Evolutionary conservation across 2,797 vertebrate species (phyloP), one percentile per base, ranked within the genome.

Genomic region (Pempheris klunzingeri): DNA sequence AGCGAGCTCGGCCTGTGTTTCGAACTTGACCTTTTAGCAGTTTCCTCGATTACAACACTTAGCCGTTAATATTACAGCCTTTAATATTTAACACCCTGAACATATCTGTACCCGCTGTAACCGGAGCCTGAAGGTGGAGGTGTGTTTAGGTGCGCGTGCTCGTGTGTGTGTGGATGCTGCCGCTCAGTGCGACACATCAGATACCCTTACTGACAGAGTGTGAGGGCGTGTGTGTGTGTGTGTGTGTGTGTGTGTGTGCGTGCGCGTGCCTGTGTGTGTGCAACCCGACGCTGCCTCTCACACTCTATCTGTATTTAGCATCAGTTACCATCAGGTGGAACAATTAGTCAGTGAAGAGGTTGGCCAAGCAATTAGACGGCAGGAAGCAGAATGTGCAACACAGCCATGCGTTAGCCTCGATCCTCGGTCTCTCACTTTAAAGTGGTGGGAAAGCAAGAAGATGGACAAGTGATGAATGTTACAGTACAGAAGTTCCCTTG

Each of bases 51-150:
- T 82, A 91, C 87, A 88, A 85, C 86, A 81, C 82, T 54, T 76
- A 15, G 52, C 77, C 36, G 82, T 91, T 93, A 88, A 84, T 78
- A 83, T 87, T 91, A 88, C 90, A 85, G 80, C 74, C 88, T 71
- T 93, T 87, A 94, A 92, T 92, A 93, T 92, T 92, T 92, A 88
- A 92, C 84, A 71, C 36, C 63, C 28, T 66, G 50, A 62, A 72
- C 73, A 47, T 81, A 83, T 82, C 83, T 77, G 88, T 46, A 66
- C 64, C 83, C 7, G 20, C 78, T 80, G 92, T 86, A 92, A 92
- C 76, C 36, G 71, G 90, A 94, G 82, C 71, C 87, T 13, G 52
- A 67, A 38, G 3, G 41, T 39, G 14, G 75, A 86, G 52, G 78
- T 81, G 84, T 83, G 82, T 76, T 43, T 65, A 79, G 36, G 74